Evolutionary conservation across 2,797 vertebrate species (phyloP).

Genomic region (Lepilemur septentrionalis): DNA sequence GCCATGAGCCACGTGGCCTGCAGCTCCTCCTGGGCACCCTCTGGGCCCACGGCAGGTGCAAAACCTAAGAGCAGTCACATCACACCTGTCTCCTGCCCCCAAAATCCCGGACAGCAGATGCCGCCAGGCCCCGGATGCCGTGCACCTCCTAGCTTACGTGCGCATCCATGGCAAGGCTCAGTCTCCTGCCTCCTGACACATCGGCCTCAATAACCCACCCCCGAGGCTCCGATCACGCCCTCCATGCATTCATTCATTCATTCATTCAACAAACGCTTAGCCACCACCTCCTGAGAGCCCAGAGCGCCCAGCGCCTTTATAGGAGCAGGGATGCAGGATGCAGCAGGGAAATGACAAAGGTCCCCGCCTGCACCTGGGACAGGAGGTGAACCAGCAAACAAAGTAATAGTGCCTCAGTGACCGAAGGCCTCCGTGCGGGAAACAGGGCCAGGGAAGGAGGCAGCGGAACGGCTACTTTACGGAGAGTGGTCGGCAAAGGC

Average conservation of each 20-base stretch:
- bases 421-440: accelerated
- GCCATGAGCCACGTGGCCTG: accelerated
- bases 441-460: not conserved
- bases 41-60: not conserved
- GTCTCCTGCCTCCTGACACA: not conserved
- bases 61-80: no score
- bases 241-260: no score
- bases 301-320: not conserved
- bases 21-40: not conserved
- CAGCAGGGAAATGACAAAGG: not conserved
- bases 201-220: not conserved
- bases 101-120: not conserved
- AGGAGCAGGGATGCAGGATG: not conserved
- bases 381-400: not conserved
- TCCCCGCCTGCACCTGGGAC: not conserved
- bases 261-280: not conserved
- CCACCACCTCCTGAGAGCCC: no score
- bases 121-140: not conserved
- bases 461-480: accelerated
- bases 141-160: not conserved
- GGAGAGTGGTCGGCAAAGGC: not conserved
- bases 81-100: not conserved
- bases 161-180: not conserved
- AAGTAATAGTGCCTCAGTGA: not conserved
- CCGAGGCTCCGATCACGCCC: accelerated